phyloP scores from a whole-genome alignment of 2,888 invertebrate species.

The Orthonychiurus folsomi region DNA sequence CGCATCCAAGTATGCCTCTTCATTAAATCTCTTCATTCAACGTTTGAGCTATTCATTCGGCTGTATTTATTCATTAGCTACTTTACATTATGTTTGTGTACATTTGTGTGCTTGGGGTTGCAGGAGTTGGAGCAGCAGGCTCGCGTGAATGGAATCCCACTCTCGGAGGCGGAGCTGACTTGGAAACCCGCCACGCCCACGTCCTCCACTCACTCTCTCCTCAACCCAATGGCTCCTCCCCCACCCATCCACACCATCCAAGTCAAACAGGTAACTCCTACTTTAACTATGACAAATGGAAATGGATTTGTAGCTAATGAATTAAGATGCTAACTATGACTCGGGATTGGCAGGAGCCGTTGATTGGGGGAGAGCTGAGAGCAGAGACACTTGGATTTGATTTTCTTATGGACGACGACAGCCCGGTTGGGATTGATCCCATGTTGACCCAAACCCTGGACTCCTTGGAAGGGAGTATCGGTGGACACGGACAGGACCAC shows the following conservation, averaged over 20 bases:
- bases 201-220: too few species aligned
- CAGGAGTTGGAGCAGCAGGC: conserved; percentile 6
- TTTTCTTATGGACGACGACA: conserved; percentile 58
- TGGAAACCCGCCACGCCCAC: too few species aligned
- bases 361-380: too few species aligned
- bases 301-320: background rate
- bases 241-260: too few species aligned
- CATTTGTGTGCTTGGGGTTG: too few species aligned
- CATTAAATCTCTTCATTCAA: background rate
- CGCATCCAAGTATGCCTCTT: conserved; percentile 71
- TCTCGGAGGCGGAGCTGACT: too few species aligned
- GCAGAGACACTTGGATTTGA: too few species aligned
- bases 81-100: background rate
- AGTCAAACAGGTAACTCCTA: background rate
- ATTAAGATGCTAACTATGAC: conserved; percentile 11
- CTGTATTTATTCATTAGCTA: background rate
- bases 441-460: conserved; percentile 46
- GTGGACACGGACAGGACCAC: too few species aligned
- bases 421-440: conserved; percentile 49
- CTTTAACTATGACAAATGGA: too few species aligned
- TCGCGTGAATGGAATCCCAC: too few species aligned
- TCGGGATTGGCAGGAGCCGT: background rate
- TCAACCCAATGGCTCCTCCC: too few species aligned
- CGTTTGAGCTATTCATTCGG: background rate
- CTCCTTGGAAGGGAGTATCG: too few species aligned